Base-by-base conservation (phyloP, 92 coral and sea anemone genomes). In the Palythoa grandis region DNA sequence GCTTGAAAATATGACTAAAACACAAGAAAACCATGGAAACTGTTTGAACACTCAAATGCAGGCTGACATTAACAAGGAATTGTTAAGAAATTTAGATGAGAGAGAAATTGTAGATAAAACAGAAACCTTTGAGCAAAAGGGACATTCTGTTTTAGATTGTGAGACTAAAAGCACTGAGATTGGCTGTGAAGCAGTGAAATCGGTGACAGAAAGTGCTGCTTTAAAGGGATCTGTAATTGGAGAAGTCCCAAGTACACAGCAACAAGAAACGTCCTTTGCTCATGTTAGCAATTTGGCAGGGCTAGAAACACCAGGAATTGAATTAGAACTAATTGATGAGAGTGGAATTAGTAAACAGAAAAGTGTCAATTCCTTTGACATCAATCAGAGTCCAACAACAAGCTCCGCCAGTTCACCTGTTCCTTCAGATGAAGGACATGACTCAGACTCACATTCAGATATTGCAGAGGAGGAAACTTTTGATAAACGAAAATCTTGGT, bases 391-490 rank as follows among this genome's bases (percentile, higher is more conserved):
- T 53, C 80, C 92, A 14, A 5, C 52, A 9, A 47, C 53, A 22
- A 74, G 88, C 24, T 75, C 58, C 12, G 88, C 93, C 0, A 85
- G 79, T 73, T 86, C 95, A 11, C 89, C 93, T 38, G 67, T 76
- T 19, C 74, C 69, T 3, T 71, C 94, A 8, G 97, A 93, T 78
- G 97, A 93, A 24, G 94, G 91, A 1, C 85, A 90, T 12, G 98
- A 94, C 74, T 92, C 98, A 25, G 98, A 94, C 78, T 82, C 94
- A 3, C 89, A 78, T 22, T 95, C 98, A 15, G 98, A 95, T 84
- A 56, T 74, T 43, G 95, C 90, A 52, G 98, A 93, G 40, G 92
- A 91, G n/a, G 94, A 92, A 76, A 67, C 73, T 19, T 56, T 58
- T 40, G 83, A 74, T 40, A 77, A 29, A 43, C 87, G 85, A 35